phyloP scores from a whole-genome alignment of 2,888 invertebrate species.

The Liposcelis brunnea region DNA sequence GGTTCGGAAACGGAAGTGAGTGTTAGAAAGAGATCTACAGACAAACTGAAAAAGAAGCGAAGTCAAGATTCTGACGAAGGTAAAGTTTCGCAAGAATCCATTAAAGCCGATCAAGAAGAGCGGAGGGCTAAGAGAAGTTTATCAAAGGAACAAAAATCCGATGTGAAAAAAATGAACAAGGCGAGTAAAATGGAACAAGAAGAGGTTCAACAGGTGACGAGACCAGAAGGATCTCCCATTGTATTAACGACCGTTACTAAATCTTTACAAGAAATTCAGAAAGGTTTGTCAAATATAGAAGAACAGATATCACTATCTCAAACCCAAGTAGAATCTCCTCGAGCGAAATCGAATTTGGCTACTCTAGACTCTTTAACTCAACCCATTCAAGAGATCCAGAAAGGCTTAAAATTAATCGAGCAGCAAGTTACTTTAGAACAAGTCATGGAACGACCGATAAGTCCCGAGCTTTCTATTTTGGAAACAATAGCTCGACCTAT shows the following conservation, averaged over 20 bases:
- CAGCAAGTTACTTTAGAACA: conserved; percentile 24
- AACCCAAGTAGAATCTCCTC: conserved; percentile 44
- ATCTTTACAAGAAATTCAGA: conserved; percentile 39
- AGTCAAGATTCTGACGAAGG: conserved; percentile 20
- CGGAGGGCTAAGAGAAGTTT: conserved; percentile 12
- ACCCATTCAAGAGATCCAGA: conserved; percentile 39
- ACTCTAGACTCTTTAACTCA: conserved; percentile 27
- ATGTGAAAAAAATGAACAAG: too few species aligned
- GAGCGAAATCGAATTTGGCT: conserved; percentile 20
- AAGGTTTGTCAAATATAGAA: conserved; percentile 30
- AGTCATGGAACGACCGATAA: not conserved
- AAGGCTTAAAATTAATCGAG: conserved; percentile 30
- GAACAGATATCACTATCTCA: conserved; percentile 31
- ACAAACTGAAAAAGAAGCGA: conserved; percentile 33
- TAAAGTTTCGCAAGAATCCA: conserved; percentile 15
- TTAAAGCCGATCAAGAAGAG: conserved; percentile 15
- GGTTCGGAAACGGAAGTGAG: too few species aligned
- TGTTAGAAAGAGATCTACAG: conserved; percentile 19
- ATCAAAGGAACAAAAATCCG: too few species aligned
- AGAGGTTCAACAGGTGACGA: not conserved
- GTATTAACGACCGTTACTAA: conserved; percentile 18
- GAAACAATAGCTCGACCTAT: conserved; percentile 22
- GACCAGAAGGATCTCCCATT: conserved; percentile 1
- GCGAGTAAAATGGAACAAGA: too few species aligned
- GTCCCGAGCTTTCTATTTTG: conserved; percentile 16